Base-by-base conservation (phyloP, 2,113 vertebrate genomes). In the Proteles cristata region DNA sequence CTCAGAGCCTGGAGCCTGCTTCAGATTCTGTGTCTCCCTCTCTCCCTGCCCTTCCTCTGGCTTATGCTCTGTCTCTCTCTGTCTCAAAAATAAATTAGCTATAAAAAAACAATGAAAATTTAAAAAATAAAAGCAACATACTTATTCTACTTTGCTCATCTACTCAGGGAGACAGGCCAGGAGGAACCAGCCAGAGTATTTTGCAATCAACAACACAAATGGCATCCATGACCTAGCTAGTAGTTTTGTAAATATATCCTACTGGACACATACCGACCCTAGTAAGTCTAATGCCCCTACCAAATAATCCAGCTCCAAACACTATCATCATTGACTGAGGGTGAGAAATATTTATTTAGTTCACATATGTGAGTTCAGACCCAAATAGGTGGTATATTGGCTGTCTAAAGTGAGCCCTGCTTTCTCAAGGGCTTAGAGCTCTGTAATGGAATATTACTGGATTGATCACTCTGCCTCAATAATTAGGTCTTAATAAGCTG, bases 401-500 rank as follows among this genome's bases (percentile, higher is more conserved):
- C 5, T 85, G 65, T 96, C 96, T 94, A 88, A 65, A 91, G 88
- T 93, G 87, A 95, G 73, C 90, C 82, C 68, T 68, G 96, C 97
- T 94, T 98, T 96, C 96, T 98, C 97, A 97, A 98, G 98, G 96
- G 97, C 94, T 96, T 98, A 92, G 95, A 97, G 93, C 96, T 93
- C 88, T 96, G 76, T 98, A 98, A 97, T 97, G 88, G 96, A 98
- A 97, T 98, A 97, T 98, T 97, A 65, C 94, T 97, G 97, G 98
- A 99, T 98, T 98, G 98, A 98, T 98, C 98, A 87, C 90, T 97
- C 94, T 98, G 96, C 96, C 97, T 98, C 97, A 97, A 98, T 98
- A 98, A 98, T 99, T 98, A 98, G 97, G 96, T 97, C 98, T 98
- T 98, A 98, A 98, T 98, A 98, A 98, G 95, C 15, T 5, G 81